Evolutionary conservation across 1,140 invertebrate genomes (phyloP).

Genomic region (Ceratoteleas bidentatus): DNA sequence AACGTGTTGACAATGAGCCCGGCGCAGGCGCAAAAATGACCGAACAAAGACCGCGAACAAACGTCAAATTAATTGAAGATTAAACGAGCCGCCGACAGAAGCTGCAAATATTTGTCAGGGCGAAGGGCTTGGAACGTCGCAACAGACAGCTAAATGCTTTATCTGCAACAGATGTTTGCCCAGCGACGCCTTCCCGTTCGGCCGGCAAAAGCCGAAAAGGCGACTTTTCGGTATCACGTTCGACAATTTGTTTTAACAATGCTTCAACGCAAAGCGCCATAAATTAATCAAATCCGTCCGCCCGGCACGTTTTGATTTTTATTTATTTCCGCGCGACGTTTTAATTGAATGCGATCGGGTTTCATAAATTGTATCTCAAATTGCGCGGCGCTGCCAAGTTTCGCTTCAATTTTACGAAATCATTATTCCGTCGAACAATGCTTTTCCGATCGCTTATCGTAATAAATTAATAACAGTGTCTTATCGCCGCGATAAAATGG

Average conservation of each 20-base stretch:
- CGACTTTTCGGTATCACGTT: conserved; percentile 19
- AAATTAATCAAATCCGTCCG: not conserved
- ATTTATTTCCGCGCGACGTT: not conserved
- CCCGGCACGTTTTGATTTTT: not conserved
- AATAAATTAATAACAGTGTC: conserved; percentile 26
- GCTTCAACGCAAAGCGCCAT: no score
- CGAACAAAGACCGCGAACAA: no score
- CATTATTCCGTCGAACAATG: conserved; percentile 8
- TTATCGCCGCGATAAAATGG: conserved; percentile 32
- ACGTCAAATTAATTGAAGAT: conserved; percentile 64
- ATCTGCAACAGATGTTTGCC: conserved; percentile 42
- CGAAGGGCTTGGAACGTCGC: conserved; percentile 42
- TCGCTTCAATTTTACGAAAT: conserved; percentile 21
- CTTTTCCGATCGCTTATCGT: conserved; percentile 20
- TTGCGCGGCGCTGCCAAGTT: conserved; percentile 3
- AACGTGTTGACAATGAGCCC: conserved; percentile 31
- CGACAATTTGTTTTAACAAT: no score
- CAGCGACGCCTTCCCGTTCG: conserved; percentile 30
- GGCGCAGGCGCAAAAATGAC: conserved; percentile 29
- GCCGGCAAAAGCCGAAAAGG: conserved; percentile 33
- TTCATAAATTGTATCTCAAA: conserved; percentile 13
- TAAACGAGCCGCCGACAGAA: conserved; percentile 58
- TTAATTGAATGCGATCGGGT: conserved; percentile 7
- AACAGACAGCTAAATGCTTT: conserved; percentile 45
- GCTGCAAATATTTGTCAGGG: conserved; percentile 67